These are phyloP conservation scores for Drosophila helvetica DNA, from an alignment of 2,888 invertebrate species.

Conservation along the genomic window DNA sequence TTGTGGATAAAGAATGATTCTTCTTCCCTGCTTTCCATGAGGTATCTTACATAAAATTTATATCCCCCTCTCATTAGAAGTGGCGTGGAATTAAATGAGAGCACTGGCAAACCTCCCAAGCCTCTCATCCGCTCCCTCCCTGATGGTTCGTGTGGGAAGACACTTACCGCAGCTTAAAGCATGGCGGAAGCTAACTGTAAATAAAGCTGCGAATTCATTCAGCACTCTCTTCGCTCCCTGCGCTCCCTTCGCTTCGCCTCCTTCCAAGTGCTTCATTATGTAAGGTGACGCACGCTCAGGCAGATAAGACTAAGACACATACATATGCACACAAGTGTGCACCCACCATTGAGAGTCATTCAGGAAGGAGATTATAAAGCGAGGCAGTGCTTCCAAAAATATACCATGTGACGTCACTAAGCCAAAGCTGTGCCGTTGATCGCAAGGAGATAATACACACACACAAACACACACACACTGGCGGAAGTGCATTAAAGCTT, in stretches of 20 bases:
- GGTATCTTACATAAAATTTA: too few species aligned
- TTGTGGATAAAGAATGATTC: too few species aligned
- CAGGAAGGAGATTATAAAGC: conserved; percentile 1
- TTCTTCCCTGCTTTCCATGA: too few species aligned
- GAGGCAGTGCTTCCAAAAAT: not conserved
- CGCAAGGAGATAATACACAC: not conserved
- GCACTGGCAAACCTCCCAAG: too few species aligned
- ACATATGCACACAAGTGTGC: not conserved
- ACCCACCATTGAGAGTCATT: not conserved
- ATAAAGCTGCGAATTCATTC: not conserved
- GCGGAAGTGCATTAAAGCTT: not conserved
- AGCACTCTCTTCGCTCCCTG: not conserved
- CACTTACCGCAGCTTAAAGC: not conserved
- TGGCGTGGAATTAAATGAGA: not conserved
- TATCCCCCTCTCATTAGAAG: not conserved
- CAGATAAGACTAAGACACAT: too few species aligned
- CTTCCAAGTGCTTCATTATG: not conserved
- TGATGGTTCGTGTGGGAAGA: not conserved
- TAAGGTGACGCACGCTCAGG: not conserved
- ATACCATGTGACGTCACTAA: not conserved
- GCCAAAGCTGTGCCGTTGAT: not conserved
- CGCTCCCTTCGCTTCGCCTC: not conserved
- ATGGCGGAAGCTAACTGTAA: not conserved
- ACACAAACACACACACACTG: not conserved
- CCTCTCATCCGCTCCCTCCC: too few species aligned